Conservation (phyloP, 2,888 invertebrate genomes). For the Acanthosoma haemorrhoidale region DNA sequence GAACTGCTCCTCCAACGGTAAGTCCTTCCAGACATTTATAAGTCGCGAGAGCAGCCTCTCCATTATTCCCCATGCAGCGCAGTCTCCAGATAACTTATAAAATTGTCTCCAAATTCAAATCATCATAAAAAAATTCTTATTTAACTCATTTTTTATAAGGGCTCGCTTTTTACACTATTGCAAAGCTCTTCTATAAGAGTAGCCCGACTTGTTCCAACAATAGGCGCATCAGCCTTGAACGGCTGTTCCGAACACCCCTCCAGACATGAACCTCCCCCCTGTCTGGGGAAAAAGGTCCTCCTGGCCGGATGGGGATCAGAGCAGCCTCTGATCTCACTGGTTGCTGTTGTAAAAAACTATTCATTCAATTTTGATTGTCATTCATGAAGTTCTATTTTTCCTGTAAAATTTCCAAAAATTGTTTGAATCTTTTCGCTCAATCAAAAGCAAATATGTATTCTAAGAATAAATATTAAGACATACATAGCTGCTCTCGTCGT, state of each 20-base stretch:
- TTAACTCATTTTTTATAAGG: too few species aligned
- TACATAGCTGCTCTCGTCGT: constrained; percentile 11
- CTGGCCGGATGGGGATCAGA: neutral
- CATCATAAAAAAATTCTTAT: too few species aligned
- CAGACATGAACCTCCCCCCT: neutral
- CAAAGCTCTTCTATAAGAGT: neutral
- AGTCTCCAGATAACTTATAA: too few species aligned
- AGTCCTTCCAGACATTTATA: constrained; percentile 27
- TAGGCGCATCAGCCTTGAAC: neutral
- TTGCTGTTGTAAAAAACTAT: neutral
- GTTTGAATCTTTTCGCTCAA: too few species aligned
- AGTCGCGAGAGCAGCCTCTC: neutral
- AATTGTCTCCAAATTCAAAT: too few species aligned
- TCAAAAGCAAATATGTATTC: too few species aligned
- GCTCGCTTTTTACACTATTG: too few species aligned
- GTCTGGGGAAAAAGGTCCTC: neutral
- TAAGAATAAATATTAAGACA: too few species aligned
- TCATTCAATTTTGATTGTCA: too few species aligned
- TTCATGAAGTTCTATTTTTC: too few species aligned
- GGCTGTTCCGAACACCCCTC: neutral
- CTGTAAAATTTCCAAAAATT: too few species aligned
- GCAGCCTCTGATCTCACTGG: neutral
- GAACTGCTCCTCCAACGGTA: constrained; percentile 43
- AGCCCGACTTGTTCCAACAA: neutral
- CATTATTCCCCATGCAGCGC: neutral